Evolutionary conservation across 2,888 invertebrate genomes (phyloP).

Genomic region (Ophion obscuratus): DNA sequence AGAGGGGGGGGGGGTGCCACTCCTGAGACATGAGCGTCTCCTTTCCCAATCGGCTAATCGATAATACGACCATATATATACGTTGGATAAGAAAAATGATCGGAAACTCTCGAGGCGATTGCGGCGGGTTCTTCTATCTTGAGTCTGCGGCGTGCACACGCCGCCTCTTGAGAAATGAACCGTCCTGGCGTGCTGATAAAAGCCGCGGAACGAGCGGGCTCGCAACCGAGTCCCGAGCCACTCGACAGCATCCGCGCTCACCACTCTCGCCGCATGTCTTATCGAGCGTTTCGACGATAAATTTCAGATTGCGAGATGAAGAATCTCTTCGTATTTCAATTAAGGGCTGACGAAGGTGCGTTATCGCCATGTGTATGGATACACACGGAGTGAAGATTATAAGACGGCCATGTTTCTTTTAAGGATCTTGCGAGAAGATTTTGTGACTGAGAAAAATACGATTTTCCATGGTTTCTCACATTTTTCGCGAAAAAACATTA

Average conservation of each 20-base stretch:
- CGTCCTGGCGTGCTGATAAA: slow-evolving; percentile 53
- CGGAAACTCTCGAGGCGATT: slow-evolving; percentile 61
- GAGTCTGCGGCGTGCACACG: slow-evolving; percentile 32
- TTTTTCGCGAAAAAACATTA: not conserved
- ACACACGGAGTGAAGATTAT: too few species aligned
- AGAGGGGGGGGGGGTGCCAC: not conserved
- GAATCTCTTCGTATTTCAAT: slow-evolving; percentile 55
- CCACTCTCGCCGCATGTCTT: slow-evolving; percentile 47
- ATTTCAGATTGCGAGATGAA: slow-evolving; percentile 59
- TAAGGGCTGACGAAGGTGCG: slow-evolving; percentile 16
- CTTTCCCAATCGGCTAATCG: slow-evolving; percentile 66
- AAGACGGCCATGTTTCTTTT: too few species aligned
- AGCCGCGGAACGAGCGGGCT: slow-evolving; percentile 10
- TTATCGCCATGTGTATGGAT: not conserved
- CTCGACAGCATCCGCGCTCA: slow-evolving; percentile 38
- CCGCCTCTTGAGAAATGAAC: slow-evolving; percentile 69
- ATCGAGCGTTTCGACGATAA: slow-evolving; percentile 64
- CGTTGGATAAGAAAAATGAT: slow-evolving; percentile 69
- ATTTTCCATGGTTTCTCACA: not conserved
- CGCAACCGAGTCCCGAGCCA: slow-evolving; percentile 27
- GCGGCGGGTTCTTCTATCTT: slow-evolving; percentile 43
- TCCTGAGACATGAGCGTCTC: slow-evolving; percentile 35
- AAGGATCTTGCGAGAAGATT: too few species aligned
- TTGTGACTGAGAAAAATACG: too few species aligned
- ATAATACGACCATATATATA: slow-evolving; percentile 48